Evolutionary conservation across 1,140 invertebrate species (phyloP).

Genomic region (Leptinotarsa undecemlineata): DNA sequence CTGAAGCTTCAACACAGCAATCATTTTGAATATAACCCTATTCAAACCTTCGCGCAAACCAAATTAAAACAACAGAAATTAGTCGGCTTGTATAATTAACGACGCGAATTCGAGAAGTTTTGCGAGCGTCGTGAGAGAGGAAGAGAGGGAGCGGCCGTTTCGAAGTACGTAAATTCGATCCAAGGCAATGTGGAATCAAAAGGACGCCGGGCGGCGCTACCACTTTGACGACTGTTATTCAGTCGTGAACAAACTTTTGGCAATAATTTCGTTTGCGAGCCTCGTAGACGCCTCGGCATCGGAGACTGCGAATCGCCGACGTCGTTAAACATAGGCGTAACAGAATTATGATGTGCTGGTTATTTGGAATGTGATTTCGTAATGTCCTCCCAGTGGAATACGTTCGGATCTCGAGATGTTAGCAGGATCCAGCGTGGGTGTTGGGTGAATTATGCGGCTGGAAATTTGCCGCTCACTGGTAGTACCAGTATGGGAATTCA

Average conservation of each 20-base stretch:
- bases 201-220: background rate
- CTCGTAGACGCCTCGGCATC: background rate
- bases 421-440: too few relatives aligned
- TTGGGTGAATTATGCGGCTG: too few relatives aligned
- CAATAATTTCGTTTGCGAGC: conserved; percentile 2
- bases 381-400: too few relatives aligned
- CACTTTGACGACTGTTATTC: background rate
- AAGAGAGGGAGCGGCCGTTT: background rate
- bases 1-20: too few relatives aligned
- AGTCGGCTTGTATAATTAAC: background rate
- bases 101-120: background rate
- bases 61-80: background rate
- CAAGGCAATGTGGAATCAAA: background rate
- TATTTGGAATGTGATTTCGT: too few relatives aligned
- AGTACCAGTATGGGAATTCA: too few relatives aligned
- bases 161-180: background rate
- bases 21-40: too few relatives aligned
- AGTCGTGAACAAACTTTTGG: background rate
- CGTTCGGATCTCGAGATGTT: too few relatives aligned
- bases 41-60: too few relatives aligned
- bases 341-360: background rate
- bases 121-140: background rate
- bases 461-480: too few relatives aligned
- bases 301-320: background rate
- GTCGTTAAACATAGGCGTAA: background rate